Conservation (phyloP, 1,140 invertebrate genomes). For the Drosophila willistoni region DNA sequence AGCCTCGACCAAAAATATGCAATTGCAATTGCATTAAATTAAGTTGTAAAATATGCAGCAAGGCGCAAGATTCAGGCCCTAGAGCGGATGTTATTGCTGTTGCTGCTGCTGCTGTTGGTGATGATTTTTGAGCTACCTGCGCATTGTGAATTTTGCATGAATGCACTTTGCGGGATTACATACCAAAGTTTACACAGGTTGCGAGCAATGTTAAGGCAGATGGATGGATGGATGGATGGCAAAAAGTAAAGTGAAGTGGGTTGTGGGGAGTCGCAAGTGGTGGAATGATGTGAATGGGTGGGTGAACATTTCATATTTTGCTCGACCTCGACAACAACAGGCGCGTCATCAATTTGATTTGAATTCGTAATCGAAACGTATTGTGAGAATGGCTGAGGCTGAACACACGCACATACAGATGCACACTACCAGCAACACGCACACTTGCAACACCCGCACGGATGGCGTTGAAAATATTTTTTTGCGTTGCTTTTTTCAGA, state of each 20-base stretch:
- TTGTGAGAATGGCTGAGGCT: slow-evolving; percentile 46
- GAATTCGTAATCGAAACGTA: slow-evolving; percentile 79
- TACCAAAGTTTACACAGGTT: slow-evolving; percentile 5
- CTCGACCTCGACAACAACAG: slow-evolving; percentile 55
- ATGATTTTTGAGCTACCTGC: slow-evolving; percentile 61
- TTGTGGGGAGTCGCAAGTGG: too few species aligned
- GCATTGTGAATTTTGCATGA: slow-evolving; percentile 62
- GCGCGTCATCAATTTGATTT: slow-evolving; percentile 71
- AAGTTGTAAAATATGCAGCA: slow-evolving; percentile 68
- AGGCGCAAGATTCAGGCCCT: slow-evolving; percentile 22
- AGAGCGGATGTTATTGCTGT: not conserved
- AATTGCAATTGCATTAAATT: slow-evolving; percentile 70
- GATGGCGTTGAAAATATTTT: slow-evolving; percentile 61
- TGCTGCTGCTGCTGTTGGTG: slow-evolving; percentile 18
- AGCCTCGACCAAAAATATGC: slow-evolving; percentile 43
- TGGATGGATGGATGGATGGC: not conserved
- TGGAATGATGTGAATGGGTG: not conserved
- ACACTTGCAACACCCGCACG: slow-evolving; percentile 33
- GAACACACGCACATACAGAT: slow-evolving; percentile 1
- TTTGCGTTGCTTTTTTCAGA: slow-evolving; percentile 62
- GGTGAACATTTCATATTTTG: slow-evolving; percentile 37
- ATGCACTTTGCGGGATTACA: slow-evolving; percentile 70
- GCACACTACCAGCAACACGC: slow-evolving; percentile 4
- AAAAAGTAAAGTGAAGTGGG: not conserved
- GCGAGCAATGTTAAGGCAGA: not conserved